These are phyloP conservation scores for Mantis religiosa DNA, from an alignment of 2,888 invertebrate genomes.

Conservation along the genomic window DNA sequence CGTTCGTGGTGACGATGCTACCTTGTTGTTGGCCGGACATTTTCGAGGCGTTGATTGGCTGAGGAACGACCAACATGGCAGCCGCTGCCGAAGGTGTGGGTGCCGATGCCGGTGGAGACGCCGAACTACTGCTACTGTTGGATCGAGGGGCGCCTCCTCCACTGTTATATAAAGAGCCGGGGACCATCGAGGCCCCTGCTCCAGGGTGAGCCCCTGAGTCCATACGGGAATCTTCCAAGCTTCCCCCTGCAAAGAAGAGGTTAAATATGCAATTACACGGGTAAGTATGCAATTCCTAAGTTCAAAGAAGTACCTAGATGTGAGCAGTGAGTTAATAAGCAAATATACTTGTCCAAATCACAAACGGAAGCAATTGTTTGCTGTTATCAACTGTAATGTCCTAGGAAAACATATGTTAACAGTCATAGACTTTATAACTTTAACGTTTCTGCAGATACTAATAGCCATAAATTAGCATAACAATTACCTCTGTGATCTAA, in stretches of 20 bases:
- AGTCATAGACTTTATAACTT: no score
- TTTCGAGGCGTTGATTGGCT: constrained; percentile 72
- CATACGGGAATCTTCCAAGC: constrained; percentile 27
- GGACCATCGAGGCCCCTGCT: constrained; percentile 16
- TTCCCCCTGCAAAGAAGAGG: constrained; percentile 18
- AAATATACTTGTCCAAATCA: no score
- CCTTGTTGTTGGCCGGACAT: constrained; percentile 48
- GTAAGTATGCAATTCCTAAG: background rate
- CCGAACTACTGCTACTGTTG: constrained; percentile 51
- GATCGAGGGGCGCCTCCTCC: constrained; percentile 40
- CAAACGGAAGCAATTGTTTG: no score
- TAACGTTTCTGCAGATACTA: no score
- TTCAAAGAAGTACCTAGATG: no score
- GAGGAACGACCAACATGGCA: constrained; percentile 81
- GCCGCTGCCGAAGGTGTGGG: constrained; percentile 49
- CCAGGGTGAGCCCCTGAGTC: constrained; percentile 26
- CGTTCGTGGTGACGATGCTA: constrained; percentile 40
- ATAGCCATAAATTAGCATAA: no score
- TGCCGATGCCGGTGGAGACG: constrained; percentile 49
- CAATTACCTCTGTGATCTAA: no score
- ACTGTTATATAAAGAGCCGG: constrained; percentile 24
- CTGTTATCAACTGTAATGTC: no score
- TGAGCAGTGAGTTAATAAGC: no score
- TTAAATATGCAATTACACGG: no score
- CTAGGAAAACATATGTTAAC: no score